phyloP scores from a whole-genome alignment of 1,140 invertebrate genomes.

The Drosophila fuyamai region DNA sequence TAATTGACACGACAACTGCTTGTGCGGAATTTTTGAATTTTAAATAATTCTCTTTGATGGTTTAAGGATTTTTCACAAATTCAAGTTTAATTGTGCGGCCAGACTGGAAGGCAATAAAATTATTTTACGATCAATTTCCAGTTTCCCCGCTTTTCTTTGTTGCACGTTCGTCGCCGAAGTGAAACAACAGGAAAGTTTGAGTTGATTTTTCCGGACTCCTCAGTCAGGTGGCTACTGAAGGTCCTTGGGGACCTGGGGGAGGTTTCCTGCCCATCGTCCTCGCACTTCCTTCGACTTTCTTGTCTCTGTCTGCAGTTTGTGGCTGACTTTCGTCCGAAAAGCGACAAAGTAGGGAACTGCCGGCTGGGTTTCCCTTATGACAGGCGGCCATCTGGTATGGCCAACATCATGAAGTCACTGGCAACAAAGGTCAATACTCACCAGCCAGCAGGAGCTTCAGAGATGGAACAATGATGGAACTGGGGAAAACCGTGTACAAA shows the following conservation, averaged over 20 bases:
- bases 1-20: slow-evolving; percentile 76
- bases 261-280: slow-evolving; percentile 29
- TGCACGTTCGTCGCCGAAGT: slow-evolving; percentile 28
- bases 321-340: slow-evolving; percentile 41
- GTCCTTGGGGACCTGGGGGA: slow-evolving; percentile 22
- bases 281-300: slow-evolving; percentile 56
- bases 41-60: slow-evolving; percentile 47
- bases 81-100: slow-evolving; percentile 77
- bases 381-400: slow-evolving; percentile 3
- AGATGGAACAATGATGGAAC: background rate
- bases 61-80: slow-evolving; percentile 37
- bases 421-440: slow-evolving; percentile 33
- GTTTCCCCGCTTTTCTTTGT: background rate
- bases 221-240: slow-evolving; percentile 30
- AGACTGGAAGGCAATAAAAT: slow-evolving; percentile 77
- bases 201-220: slow-evolving; percentile 62
- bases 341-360: slow-evolving; percentile 1
- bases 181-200: slow-evolving; percentile 65
- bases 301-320: slow-evolving; percentile 45
- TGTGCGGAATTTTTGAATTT: slow-evolving; percentile 53
- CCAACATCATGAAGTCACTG: slow-evolving; percentile 40
- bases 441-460: background rate
- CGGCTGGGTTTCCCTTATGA: slow-evolving; percentile 11
- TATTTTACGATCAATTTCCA: slow-evolving; percentile 74
- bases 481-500: slow-evolving; percentile 1